These are phyloP conservation scores for Eulithis prunata DNA, from an alignment of 2,888 invertebrate species.

Conservation along the genomic window DNA sequence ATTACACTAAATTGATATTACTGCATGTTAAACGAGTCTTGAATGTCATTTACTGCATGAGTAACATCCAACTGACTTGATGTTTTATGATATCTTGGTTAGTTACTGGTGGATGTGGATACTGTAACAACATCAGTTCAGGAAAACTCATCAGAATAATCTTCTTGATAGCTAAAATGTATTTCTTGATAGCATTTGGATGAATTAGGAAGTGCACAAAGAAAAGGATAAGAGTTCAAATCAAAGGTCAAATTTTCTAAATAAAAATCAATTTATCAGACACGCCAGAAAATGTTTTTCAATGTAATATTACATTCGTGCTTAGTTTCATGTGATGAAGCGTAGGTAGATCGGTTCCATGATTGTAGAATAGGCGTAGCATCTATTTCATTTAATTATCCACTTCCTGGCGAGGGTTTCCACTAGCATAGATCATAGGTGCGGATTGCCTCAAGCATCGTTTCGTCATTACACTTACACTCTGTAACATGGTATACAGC, in stretches of 20 bases:
- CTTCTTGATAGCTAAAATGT: not conserved
- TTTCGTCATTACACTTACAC: constrained; percentile 46
- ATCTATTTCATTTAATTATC: constrained; percentile 40
- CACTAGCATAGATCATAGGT: constrained; percentile 49
- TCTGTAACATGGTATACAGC: constrained; percentile 1
- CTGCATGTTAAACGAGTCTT: constrained; percentile 47
- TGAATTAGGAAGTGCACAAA: too few species aligned
- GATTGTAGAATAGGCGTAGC: constrained; percentile 38
- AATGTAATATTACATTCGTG: not conserved
- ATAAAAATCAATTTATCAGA: too few species aligned
- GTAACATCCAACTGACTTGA: constrained; percentile 30
- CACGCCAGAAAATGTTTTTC: too few species aligned
- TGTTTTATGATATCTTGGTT: constrained; percentile 30
- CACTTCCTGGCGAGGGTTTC: constrained; percentile 44
- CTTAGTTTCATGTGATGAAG: not conserved
- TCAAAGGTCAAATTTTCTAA: too few species aligned
- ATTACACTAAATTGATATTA: constrained; percentile 60
- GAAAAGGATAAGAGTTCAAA: too few species aligned
- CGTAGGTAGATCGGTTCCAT: constrained; percentile 18
- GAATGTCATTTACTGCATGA: constrained; percentile 43
- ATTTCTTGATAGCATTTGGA: too few species aligned
- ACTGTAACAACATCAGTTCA: not conserved
- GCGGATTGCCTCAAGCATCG: constrained; percentile 55
- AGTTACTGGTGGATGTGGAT: not conserved
- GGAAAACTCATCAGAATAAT: not conserved